Base-by-base conservation (phyloP, 2,113 vertebrate genomes). In the Sakesphorus luctuosus region DNA sequence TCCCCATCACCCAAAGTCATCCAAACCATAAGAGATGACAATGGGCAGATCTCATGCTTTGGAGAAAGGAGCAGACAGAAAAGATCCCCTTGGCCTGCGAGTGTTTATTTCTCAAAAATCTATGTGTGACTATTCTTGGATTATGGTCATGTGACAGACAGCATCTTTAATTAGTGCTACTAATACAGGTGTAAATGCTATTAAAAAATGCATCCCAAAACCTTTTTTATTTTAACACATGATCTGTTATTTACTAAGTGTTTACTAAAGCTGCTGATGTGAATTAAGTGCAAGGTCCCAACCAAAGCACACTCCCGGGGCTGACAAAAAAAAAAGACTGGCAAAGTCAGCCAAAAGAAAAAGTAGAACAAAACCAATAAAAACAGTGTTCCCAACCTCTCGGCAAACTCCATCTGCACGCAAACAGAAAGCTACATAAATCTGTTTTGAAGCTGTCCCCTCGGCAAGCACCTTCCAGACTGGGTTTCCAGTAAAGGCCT, bases 251-350 rank as follows among this genome's bases (percentile, higher is more conserved):
- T 84, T 68, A 72, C 28, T 44, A 65, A 88, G 77, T 62, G 83
- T 94, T 90, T 94, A 86, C 86, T 94, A 90, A 93, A 97, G 96
- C 65, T 91, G 67, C 53, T 85, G 62, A 73, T 68, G 24, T 80
- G 86, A 87, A 80, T 67, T 80, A 97, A 96, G 76, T 35, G 52
- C 65, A 86, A 84, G 65, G 84, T 97, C 95, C 74, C 90, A 96
- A 62, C 52, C 72, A 94, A 50, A 44, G 56, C 61, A 40, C 52
- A 58, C 84, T 91, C 84, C 18, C 0, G 19, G 80, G 94, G 58
- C 87, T 53, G 67, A 83, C 35, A 66, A 81, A 81, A 52, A 93
- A 83, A 59, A 55, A 93, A 93, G 77, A 67, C 0, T 4, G 91
- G 49, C 87, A 82, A 86, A 93, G 80, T 87, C 56, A 25, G 91